These are phyloP conservation scores for Leptinotarsa lineolata DNA, from an alignment of 1,140 invertebrate genomes.

Conservation along the genomic window DNA sequence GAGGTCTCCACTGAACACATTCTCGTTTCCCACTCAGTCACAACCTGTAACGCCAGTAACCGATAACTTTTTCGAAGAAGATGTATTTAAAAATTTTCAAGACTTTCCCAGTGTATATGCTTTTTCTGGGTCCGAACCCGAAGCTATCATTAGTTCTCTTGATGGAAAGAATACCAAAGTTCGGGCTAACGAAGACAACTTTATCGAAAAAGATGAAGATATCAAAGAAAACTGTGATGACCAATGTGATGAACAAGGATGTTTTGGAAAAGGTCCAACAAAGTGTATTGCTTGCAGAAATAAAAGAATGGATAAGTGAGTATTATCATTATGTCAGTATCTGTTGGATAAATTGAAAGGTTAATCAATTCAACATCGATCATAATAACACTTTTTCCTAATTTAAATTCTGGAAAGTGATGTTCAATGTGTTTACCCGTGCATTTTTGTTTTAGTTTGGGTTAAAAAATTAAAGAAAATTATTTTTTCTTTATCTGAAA, in stretches of 20 bases:
- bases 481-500: no score
- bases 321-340: constrained; percentile 28
- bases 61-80: constrained; percentile 66
- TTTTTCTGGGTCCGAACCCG: constrained; percentile 69
- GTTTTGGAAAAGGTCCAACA: constrained; percentile 78
- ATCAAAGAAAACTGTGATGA: constrained; percentile 78
- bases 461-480: no score
- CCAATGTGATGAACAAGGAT: constrained; percentile 80
- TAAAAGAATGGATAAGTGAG: constrained; percentile 79
- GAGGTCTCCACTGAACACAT: constrained; percentile 53
- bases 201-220: constrained; percentile 61
- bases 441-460: no score
- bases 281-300: constrained; percentile 80
- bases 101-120: constrained; percentile 73
- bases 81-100: constrained; percentile 60
- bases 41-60: constrained; percentile 56
- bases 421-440: no score
- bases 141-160: constrained; percentile 69
- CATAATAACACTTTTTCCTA: no score
- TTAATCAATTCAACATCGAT: no score
- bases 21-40: constrained; percentile 56
- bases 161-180: constrained; percentile 62
- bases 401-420: no score
- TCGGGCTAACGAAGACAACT: constrained; percentile 50
- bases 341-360: no score